Evolutionary conservation across 2,797 vertebrate species (phyloP).

Genomic region (Bradypodion pumilum): DNA sequence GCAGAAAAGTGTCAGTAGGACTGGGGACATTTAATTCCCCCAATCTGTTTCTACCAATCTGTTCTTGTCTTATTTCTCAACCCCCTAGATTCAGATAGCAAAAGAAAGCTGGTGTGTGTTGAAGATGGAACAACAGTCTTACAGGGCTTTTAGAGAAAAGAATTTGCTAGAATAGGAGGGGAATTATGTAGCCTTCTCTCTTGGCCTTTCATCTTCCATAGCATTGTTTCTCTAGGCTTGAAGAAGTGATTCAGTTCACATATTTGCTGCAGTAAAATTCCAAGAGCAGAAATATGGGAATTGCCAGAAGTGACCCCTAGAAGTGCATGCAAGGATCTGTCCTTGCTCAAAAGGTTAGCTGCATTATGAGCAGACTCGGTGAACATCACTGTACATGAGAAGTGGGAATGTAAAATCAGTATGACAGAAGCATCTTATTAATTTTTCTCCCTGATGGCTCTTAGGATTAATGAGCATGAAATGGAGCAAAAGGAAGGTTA

Average conservation of each 20-base stretch:
- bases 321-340: rapidly evolving
- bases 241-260: neutral
- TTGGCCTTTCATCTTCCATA: neutral
- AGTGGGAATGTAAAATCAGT: neutral
- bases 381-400: neutral
- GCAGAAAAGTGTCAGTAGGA: neutral
- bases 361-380: neutral
- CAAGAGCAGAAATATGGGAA: neutral
- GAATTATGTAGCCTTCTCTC: neutral
- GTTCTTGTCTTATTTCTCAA: neutral
- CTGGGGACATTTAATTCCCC: neutral
- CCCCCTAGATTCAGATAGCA: neutral
- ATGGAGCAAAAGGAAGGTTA: conserved; percentile 2
- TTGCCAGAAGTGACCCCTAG: neutral
- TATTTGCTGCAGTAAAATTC: neutral
- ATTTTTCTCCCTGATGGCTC: neutral
- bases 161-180: neutral
- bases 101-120: neutral
- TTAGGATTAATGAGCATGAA: rapidly evolving
- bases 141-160: neutral
- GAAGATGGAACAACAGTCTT: neutral
- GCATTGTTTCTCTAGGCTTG: neutral
- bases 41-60: neutral
- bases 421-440: neutral
- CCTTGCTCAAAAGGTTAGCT: neutral